Evolutionary conservation across 2,113 vertebrate species (phyloP).

Genomic region (Colistium nudipinnis): DNA sequence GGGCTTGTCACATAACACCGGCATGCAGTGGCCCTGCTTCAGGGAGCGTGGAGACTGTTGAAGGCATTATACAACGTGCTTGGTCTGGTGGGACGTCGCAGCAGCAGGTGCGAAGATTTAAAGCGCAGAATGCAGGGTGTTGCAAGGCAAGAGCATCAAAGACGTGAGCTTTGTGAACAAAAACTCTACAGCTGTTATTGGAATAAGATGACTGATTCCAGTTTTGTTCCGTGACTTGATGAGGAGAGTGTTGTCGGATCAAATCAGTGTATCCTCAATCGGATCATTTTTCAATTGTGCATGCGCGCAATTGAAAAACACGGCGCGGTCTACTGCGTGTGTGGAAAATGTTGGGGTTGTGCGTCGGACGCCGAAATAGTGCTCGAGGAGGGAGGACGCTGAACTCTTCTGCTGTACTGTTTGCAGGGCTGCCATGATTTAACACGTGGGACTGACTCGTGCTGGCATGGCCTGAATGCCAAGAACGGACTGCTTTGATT

Average conservation of each 20-base stretch:
- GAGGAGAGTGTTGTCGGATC: not conserved
- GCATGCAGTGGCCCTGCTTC: conserved; percentile 10
- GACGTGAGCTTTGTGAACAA: not conserved
- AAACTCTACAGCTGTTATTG: not conserved
- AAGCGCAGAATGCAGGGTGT: conserved; percentile 4
- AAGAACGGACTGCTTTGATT: conserved; percentile 19
- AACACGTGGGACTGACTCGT: conserved; percentile 44
- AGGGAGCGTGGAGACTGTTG: conserved; percentile 13
- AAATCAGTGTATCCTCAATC: not conserved
- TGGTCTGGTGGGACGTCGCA: conserved; percentile 29
- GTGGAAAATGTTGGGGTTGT: not conserved
- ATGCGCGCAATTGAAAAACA: not conserved
- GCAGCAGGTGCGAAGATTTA: conserved; percentile 44
- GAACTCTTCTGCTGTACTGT: not conserved
- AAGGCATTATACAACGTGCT: conserved; percentile 27
- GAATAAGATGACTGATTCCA: conserved; percentile 1
- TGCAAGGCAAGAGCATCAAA: not conserved
- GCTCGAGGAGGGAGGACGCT: not conserved
- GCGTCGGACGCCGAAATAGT: not conserved
- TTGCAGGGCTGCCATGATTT: not conserved
- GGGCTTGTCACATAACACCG: conserved; percentile 34
- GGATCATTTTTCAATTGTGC: not conserved
- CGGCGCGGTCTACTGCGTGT: not conserved
- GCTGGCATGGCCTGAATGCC: not conserved
- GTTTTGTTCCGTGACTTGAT: not conserved